A percentile compares a stretch with the other conserved stretches of the same genome.
phyloP scores from a whole-genome alignment of 2,888 invertebrate genomes.

The Patella depressa region DNA sequence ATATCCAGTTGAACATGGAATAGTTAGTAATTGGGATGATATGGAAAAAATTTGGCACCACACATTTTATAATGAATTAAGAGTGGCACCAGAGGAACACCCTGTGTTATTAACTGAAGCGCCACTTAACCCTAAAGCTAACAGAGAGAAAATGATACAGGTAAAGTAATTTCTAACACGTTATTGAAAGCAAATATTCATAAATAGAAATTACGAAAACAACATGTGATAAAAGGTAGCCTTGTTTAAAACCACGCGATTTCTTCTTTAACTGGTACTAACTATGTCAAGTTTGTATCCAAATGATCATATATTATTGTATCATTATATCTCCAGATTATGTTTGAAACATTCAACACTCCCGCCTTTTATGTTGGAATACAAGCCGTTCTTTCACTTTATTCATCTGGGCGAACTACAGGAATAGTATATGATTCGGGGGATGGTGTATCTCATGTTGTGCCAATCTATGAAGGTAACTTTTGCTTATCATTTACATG shows the following conservation, averaged over 20 bases:
- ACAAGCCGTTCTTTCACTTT: slow-evolving; percentile 60
- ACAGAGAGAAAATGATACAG: slow-evolving; percentile 80
- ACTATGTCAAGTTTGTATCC: no score
- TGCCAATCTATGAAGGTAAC: slow-evolving; percentile 86
- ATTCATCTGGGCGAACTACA: slow-evolving; percentile 81
- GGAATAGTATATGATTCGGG: slow-evolving; percentile 60
- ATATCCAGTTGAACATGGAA: slow-evolving; percentile 64
- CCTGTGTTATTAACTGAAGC: slow-evolving; percentile 89
- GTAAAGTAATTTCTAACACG: background rate
- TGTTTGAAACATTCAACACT: slow-evolving; percentile 47
- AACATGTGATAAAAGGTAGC: no score
- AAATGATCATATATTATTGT: no score
- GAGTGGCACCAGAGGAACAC: slow-evolving; percentile 80
- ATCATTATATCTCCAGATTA: slow-evolving; percentile 30
- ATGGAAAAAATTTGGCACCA: slow-evolving; percentile 68
- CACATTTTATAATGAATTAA: slow-evolving; percentile 62
- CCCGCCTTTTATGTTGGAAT: slow-evolving; percentile 61
- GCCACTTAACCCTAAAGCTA: slow-evolving; percentile 89
- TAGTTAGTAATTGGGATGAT: slow-evolving; percentile 65
- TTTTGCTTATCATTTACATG: no score
- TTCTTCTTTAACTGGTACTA: no score
- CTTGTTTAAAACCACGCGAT: no score
- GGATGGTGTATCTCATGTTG: slow-evolving; percentile 77
- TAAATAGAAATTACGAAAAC: no score
- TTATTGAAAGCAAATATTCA: no score